Percentiles rank a stretch among this genome's conserved stretches.
phyloP scores from a whole-genome alignment of 2,113 vertebrate genomes.

The Thomomys bottae region DNA sequence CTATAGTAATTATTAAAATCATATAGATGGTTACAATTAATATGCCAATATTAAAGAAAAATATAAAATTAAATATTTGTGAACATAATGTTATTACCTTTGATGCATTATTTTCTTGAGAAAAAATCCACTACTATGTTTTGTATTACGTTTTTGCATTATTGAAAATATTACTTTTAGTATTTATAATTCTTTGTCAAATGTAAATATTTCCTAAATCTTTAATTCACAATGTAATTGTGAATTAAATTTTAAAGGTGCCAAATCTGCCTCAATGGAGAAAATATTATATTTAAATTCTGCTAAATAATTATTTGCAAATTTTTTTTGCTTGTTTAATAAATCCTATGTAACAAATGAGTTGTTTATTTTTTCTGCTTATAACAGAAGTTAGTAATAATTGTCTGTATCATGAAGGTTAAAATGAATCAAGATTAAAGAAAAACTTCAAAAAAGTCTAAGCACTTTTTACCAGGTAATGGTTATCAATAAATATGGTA shows the following conservation, averaged over 20 bases:
- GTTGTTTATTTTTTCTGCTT: not conserved
- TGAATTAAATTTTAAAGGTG: not conserved
- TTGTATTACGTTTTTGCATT: not conserved
- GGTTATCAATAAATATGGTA: constrained; percentile 25
- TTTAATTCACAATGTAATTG: not conserved
- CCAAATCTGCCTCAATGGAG: not conserved
- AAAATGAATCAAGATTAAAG: not conserved
- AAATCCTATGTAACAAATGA: not conserved
- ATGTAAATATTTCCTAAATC: not conserved
- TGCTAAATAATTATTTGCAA: not conserved
- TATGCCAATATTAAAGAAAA: not conserved
- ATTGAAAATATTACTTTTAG: not conserved
- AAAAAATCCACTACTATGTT: not conserved
- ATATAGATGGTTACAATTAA: not conserved
- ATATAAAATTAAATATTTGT: not conserved
- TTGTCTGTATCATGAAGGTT: constrained; percentile 29
- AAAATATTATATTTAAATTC: not conserved
- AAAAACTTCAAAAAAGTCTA: not conserved
- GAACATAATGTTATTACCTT: not conserved
- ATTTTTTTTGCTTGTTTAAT: not conserved
- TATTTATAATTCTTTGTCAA: not conserved
- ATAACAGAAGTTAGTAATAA: not conserved
- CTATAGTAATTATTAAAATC: not conserved
- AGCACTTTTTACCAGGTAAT: not conserved
- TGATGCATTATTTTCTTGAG: not conserved